A percentile compares a stretch with the other conserved stretches of the same genome.
phyloP scores from a whole-genome alignment of 2,113 vertebrate genomes.

The Tapirus terrestris region DNA sequence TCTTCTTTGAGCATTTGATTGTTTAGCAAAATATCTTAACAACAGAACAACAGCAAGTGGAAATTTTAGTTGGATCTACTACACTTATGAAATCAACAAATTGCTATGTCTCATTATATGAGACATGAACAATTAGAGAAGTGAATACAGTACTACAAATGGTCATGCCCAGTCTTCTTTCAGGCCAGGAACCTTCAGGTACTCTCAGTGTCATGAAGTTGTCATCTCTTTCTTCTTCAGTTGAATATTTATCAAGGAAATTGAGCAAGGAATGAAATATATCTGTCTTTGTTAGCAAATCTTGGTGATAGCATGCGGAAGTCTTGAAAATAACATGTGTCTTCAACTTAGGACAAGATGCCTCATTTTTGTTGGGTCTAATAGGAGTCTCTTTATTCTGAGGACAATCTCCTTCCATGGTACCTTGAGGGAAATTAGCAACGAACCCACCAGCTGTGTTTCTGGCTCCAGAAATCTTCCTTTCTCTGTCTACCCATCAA shows the following conservation, averaged over 20 bases:
- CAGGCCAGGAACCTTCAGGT: not conserved
- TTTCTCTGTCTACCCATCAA: not conserved
- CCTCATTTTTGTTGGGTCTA: not conserved
- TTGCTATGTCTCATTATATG: not conserved
- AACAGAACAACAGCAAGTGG: not conserved
- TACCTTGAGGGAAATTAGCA: not conserved
- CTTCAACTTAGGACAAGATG: not conserved
- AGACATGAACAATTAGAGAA: conserved; percentile 4
- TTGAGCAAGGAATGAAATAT: not conserved
- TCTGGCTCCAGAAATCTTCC: not conserved
- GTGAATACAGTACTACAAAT: not conserved
- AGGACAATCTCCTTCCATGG: not conserved
- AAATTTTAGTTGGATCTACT: not conserved
- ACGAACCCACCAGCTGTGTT: not conserved
- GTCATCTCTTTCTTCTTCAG: not conserved
- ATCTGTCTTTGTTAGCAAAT: not conserved
- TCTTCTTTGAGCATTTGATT: not conserved
- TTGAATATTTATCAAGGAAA: conserved; percentile 11
- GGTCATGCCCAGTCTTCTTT: not conserved
- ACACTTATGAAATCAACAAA: not conserved
- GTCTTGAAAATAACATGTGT: not conserved
- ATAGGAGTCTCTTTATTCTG: not conserved
- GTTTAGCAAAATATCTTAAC: not conserved
- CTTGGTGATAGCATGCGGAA: not conserved
- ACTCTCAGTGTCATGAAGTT: not conserved